Evolutionary conservation across 2,888 invertebrate species (phyloP), one percentile per base, ranked within the genome.

Genomic region (Linnaemya vulpina): DNA sequence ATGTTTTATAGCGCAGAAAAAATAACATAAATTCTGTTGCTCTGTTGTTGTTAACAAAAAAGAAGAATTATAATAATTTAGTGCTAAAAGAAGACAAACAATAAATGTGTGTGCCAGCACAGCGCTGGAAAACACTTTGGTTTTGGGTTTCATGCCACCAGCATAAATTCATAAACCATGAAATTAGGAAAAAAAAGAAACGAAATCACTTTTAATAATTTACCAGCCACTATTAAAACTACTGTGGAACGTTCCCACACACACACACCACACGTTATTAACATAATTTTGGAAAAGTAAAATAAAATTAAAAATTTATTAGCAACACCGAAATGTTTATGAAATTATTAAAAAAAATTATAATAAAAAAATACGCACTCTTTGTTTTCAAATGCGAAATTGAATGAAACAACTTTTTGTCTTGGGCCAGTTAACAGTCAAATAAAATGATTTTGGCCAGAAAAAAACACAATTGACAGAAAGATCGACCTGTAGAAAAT

Each of bases 81-180:
- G 67, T 55, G 38, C 43, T 53, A 62, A 71, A 73, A 51, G 46
- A 63, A 74, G 63, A 68, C 63, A 81, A 77, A 74, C 63, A 30
- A 30, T 30, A 30, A 30, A 30, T 30, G 30, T 30, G 74, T 80
- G 84, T 73, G 71, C 73, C 58, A 68, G 62, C 77, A 68, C 20
- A 68, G 15, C 35, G 62, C 30, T 20, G 22, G 13, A n/a, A 10
- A 25, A 20, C 30, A 46, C 20, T 49, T 43, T 11, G 22, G 9
- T 46, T 20, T 46, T 74, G 15, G 10, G 7, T 63, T n/a, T 63
- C 17, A 60, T 46, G 38, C 10, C 60, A 70, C 49, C 74, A 63
- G 63, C 70, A 82, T 65, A 82, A 82, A 82, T 51, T 79, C 82
- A 85, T 67, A 75, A 67, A 82, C 71, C 85, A 79, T 85, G 75